Conservation (phyloP, 2,888 invertebrate genomes). For the Ashinkailepas kermadecensis region DNA sequence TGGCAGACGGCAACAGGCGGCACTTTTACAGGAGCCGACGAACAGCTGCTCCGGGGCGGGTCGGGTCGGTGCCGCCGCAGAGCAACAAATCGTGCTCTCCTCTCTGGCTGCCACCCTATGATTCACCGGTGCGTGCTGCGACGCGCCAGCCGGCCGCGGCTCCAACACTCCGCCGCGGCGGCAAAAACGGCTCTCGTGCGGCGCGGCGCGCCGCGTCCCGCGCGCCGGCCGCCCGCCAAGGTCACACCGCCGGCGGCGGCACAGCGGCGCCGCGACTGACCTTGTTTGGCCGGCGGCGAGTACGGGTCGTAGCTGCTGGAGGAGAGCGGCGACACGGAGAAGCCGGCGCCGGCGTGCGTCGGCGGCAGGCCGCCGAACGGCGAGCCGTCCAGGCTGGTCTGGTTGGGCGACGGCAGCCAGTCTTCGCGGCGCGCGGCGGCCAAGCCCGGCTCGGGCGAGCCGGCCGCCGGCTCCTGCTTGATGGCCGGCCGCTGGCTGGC, state of each 20-base stretch:
- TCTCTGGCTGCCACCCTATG: not conserved
- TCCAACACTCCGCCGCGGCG: not conserved
- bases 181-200: not conserved
- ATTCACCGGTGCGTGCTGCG: not conserved
- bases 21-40: not conserved
- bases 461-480: slow-evolving; percentile 16
- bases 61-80: not conserved
- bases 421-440: slow-evolving; percentile 50
- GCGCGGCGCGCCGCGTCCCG: too few relatives aligned
- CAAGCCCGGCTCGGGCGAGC: slow-evolving; percentile 37
- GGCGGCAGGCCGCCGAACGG: slow-evolving; percentile 48
- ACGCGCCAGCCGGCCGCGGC: too few relatives aligned
- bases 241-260: too few relatives aligned
- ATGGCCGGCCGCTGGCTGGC: not conserved
- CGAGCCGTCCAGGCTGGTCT: slow-evolving; percentile 39
- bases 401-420: slow-evolving; percentile 57
- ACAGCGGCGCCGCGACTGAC: not conserved
- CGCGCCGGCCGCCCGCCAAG: too few relatives aligned
- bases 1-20: not conserved
- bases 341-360: slow-evolving; percentile 50
- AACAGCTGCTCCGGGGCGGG: not conserved
- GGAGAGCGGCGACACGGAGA: slow-evolving; percentile 64
- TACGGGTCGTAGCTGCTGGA: slow-evolving; percentile 83
- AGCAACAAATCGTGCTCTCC: not conserved
- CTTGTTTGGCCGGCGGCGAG: slow-evolving; percentile 53